phyloP scores from a whole-genome alignment of 2,888 invertebrate genomes.

The Nemotelus pantherinus region DNA sequence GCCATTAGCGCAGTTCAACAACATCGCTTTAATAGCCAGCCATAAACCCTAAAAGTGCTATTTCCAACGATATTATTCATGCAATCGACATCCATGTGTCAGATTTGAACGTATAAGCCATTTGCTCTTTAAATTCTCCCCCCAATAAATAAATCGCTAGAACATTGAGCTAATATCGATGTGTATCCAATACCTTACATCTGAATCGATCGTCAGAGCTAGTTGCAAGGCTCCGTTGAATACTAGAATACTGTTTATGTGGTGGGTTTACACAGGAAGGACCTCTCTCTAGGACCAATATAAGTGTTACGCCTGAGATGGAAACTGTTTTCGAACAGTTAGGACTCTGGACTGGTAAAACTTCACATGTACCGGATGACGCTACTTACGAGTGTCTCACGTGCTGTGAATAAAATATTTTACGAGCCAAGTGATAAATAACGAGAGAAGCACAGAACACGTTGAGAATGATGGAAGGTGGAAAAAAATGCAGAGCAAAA shows the following conservation, averaged over 20 bases:
- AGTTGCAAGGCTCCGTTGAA: too few species aligned
- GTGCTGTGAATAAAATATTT: slow-evolving; percentile 43
- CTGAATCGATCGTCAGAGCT: too few species aligned
- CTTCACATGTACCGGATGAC: slow-evolving; percentile 35
- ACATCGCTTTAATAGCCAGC: not conserved
- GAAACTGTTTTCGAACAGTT: slow-evolving; percentile 37
- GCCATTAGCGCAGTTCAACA: not conserved
- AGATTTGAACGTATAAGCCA: slow-evolving; percentile 38
- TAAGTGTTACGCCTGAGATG: slow-evolving; percentile 12
- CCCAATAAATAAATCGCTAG: slow-evolving; percentile 42
- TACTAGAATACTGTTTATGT: too few species aligned
- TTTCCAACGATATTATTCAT: slow-evolving; percentile 38
- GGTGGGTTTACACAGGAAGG: not conserved
- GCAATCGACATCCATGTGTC: slow-evolving; percentile 32
- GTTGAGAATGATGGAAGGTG: not conserved
- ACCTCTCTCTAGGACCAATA: not conserved
- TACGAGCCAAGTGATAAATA: slow-evolving; percentile 43
- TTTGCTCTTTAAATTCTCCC: slow-evolving; percentile 40
- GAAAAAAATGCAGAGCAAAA: slow-evolving; percentile 8
- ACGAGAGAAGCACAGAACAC: slow-evolving; percentile 14
- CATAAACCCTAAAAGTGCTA: slow-evolving; percentile 38
- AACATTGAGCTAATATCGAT: slow-evolving; percentile 35
- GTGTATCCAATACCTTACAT: not conserved
- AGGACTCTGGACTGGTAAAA: slow-evolving; percentile 11
- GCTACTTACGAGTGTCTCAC: slow-evolving; percentile 35